phyloP scores from a whole-genome alignment of 2,113 vertebrate species.

The Platysternon megacephalum region DNA sequence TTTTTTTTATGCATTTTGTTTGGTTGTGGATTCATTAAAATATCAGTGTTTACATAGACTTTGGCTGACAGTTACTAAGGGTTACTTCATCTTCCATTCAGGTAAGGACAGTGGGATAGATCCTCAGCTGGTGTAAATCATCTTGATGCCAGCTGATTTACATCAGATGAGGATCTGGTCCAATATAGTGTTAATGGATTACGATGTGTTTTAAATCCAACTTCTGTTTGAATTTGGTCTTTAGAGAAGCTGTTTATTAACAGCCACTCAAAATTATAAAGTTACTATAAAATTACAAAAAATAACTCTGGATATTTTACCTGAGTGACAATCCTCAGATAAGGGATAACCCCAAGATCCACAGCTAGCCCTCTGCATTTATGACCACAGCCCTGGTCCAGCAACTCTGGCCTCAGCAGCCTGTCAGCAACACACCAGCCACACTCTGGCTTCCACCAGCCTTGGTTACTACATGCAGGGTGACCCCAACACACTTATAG shows the following conservation, averaged over 20 bases:
- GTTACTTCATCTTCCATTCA: neutral
- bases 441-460: too few relatives aligned
- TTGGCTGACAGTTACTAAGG: neutral
- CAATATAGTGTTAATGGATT: accelerated
- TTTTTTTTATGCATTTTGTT: neutral
- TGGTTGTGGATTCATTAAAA: neutral
- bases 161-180: accelerated
- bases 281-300: neutral
- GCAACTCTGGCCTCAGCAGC: too few relatives aligned
- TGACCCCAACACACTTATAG: too few relatives aligned
- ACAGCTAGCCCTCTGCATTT: too few relatives aligned
- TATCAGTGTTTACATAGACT: neutral
- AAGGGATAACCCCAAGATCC: neutral
- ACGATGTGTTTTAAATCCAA: neutral
- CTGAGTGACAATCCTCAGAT: neutral
- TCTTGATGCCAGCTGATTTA: accelerated
- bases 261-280: neutral
- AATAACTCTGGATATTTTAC: neutral
- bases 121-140: neutral
- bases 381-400: too few relatives aligned
- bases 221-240: neutral
- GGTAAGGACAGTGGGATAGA: neutral
- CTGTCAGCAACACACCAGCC: too few relatives aligned
- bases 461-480: too few relatives aligned
- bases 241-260: neutral